Base-by-base conservation (phyloP, 2,888 invertebrate genomes). In the Hedya salicella region DNA sequence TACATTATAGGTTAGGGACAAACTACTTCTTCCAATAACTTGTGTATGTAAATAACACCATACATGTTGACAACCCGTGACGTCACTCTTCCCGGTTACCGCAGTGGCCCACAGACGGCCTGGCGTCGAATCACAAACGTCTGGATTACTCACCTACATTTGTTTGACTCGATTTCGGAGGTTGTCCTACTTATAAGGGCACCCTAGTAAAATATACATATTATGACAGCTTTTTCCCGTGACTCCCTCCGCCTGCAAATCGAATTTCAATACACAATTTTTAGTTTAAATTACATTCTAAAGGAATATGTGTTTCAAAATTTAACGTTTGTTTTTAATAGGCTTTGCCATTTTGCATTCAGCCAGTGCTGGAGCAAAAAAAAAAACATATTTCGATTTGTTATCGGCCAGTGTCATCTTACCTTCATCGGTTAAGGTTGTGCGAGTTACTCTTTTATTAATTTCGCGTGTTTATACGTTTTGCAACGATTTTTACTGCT, bases 71-170 rank as follows among this genome's bases (percentile, higher is more conserved):
- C 4, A 6, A 42, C 46, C 46, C 19, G 46, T 57, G 46, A 57
- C 57, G 57, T 57, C 57, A 46, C 25, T 14, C 40, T 0, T 6
- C 50, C 21, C 19, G 3, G 40, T 25, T 30, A 2, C 57, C 46
- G 57, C 54, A 46, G 17, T 57, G 32, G 5, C 40, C 17, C 39
- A 16, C 56, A 57, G 57, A 57, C 57, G 9, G 57, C 44, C 32
- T 44, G 57, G 57, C 46, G 57, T 16, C 44, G 44, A n/a, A 42
- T 30, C 42, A 13, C 30, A 44, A 25, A 25, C 6, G 6, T 46
- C 57, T 57, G 57, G 30, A 32, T 57, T 30, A 32, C 46, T 57
- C 32, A 46, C 57, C 57, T 57, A 57, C n/a, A 57, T 57, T 14
- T 14, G 54, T 42, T 25, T 54, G 14, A 40, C 39, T 40, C 21